Conservation (phyloP, 2,797 vertebrate species). For the Tachyglossus aculeatus region DNA sequence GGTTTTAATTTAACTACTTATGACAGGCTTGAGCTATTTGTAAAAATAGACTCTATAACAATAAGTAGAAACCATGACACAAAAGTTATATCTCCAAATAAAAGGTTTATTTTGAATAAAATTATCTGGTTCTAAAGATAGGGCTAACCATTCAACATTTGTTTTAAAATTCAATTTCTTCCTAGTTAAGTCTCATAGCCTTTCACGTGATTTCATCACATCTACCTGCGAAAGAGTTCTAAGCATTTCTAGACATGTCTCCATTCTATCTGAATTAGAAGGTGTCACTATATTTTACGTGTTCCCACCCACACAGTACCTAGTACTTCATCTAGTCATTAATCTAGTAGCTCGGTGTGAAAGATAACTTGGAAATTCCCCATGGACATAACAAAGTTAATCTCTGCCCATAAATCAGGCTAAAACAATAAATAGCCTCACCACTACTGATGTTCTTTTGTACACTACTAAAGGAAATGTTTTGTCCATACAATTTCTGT, state of each 20-base stretch:
- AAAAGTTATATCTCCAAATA: no score
- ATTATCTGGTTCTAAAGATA: no score
- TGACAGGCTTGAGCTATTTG: no score
- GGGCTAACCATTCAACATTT: no score
- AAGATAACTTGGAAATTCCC: conserved; percentile 75
- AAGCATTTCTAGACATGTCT: conserved; percentile 31
- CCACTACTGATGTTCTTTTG: neutral
- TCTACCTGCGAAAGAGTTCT: conserved; percentile 44
- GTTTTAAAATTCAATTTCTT: conserved; percentile 24
- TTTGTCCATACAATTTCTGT: neutral
- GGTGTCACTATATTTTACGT: conserved; percentile 67
- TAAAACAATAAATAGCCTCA: neutral
- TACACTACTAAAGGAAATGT: neutral
- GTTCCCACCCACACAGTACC: conserved; percentile 76
- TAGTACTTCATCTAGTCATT: conserved; percentile 63
- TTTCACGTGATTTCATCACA: conserved; percentile 46
- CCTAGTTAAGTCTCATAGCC: conserved; percentile 49
- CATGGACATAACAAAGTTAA: conserved; percentile 67
- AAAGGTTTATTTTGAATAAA: neutral
- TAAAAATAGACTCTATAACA: no score
- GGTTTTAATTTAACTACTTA: no score
- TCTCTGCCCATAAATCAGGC: conserved; percentile 52
- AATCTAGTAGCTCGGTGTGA: conserved; percentile 19
- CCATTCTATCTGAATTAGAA: conserved; percentile 43
- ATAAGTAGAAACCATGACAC: no score